These are phyloP conservation scores for Gymnoscopelus microlampas DNA, from an alignment of 2,797 vertebrate genomes.

Conservation along the genomic window DNA sequence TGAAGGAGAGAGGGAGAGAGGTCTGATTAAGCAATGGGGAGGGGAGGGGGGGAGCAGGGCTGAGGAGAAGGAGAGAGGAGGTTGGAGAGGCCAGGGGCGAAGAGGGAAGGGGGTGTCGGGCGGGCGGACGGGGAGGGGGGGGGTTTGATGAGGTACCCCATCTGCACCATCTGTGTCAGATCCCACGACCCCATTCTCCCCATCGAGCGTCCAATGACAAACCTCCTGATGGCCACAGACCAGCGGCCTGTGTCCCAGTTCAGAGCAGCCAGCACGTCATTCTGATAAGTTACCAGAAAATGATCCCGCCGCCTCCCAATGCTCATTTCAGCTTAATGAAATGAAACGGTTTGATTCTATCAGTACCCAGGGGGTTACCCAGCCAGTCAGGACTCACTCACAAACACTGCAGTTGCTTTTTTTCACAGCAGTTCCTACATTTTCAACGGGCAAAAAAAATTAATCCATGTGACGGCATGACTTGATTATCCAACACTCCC, in stretches of 20 bases:
- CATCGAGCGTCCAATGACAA: constrained; percentile 40
- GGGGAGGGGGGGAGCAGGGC: constrained; percentile 13
- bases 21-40: constrained; percentile 10
- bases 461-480: no score
- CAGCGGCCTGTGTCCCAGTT: constrained; percentile 65
- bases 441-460: no score
- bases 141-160: constrained; percentile 49
- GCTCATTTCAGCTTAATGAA: constrained; percentile 61
- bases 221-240: constrained; percentile 33
- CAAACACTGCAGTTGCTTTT: no score
- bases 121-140: not conserved
- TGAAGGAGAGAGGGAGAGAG: no score
- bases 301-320: constrained; percentile 31
- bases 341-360: constrained; percentile 35
- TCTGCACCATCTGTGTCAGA: constrained; percentile 74
- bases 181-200: constrained; percentile 76
- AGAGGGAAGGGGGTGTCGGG: not conserved
- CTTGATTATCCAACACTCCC: no score
- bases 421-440: no score
- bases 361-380: constrained; percentile 36
- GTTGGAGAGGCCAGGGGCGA: constrained; percentile 31
- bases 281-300: constrained; percentile 57
- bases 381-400: no score
- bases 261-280: constrained; percentile 35
- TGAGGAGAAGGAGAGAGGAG: not conserved